Base-by-base conservation (phyloP, 2,113 vertebrate species). In the Solea senegalensis region DNA sequence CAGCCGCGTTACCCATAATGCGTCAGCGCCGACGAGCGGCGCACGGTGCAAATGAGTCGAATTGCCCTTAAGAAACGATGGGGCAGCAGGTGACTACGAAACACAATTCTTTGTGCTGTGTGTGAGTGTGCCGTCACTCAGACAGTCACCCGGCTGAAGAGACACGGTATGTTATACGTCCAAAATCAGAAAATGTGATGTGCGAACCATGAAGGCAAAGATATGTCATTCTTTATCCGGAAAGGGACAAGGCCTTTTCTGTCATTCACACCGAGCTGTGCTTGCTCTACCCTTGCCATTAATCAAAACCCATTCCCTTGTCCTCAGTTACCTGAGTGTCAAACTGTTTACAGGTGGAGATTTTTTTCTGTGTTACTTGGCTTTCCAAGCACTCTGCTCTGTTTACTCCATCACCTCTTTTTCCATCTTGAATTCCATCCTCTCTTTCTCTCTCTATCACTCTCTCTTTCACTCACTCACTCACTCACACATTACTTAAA, bases 1-100 rank as follows among this genome's bases (percentile, higher is more conserved):
- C 52, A 70, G 53, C 55, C 55, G 63, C 67, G 27, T 45, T 64
- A 55, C 66, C 59, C 43, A 52, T 55, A 52, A 74, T 78, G 68
- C 51, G 84, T 89, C 76, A 84, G 56, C 39, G 68, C 44, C 74
- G 61, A 73, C 55, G 61, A 57, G 52, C 59, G 55, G 52, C 74
- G 46, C 50, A 48, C 46, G 54, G 69, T 65, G 49, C 44, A 41
- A 69, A 67, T 45, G 11, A 45, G 57, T 48, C 52, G 64, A 80
- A 59, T 74, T 64, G 74, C 55, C 66, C 86, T 76, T 81, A 62
- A 70, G 54, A 60, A 69, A 53, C 16, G 27, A 56, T 21, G 43
- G 44, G 39, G 3, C 3, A 12, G 54, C 58, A 52, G 60, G 65
- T 59, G 54, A 54, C 65, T 45, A 16, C 57, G 72, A 68, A 46